A percentile compares a stretch with the other conserved stretches of the same genome.
Conservation (phyloP, 2,888 invertebrate species). For the Gnatocerus cornutus region DNA sequence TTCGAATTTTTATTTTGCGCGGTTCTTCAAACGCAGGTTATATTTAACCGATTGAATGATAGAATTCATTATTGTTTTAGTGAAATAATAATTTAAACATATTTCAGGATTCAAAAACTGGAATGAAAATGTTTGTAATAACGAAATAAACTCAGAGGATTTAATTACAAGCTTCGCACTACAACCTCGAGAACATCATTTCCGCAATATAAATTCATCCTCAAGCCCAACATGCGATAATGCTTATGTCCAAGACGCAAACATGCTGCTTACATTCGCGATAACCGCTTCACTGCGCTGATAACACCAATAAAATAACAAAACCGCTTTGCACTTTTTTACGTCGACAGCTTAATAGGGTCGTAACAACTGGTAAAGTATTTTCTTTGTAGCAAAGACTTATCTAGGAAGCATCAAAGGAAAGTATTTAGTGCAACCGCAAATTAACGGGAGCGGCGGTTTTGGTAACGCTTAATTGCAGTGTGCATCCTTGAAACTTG, state of each 20-base stretch:
- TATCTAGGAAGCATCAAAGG: conserved; percentile 1
- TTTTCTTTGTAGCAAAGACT: conserved; percentile 1
- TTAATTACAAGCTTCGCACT: conserved; percentile 1
- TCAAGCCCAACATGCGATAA: no score
- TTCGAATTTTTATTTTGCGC: no score
- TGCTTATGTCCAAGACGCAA: conserved; percentile 3
- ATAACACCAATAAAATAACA: conserved; percentile 1
- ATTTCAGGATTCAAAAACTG: no score
- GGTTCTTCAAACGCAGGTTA: no score
- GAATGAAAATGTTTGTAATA: no score
- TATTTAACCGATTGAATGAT: no score
- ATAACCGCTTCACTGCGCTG: neutral
- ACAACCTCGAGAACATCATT: neutral
- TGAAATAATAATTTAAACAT: no score
- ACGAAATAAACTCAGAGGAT: neutral
- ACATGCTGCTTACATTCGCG: neutral
- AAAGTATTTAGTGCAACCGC: conserved; percentile 20
- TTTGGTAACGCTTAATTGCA: conserved; percentile 11
- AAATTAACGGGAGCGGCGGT: conserved; percentile 5
- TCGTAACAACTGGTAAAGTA: neutral
- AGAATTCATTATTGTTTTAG: no score
- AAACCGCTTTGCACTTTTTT: neutral
- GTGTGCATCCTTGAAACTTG: conserved; percentile 17
- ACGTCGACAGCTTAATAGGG: neutral
- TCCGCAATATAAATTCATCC: neutral